phyloP scores from a whole-genome alignment of 2,888 invertebrate species.

The Volucella zonaria region DNA sequence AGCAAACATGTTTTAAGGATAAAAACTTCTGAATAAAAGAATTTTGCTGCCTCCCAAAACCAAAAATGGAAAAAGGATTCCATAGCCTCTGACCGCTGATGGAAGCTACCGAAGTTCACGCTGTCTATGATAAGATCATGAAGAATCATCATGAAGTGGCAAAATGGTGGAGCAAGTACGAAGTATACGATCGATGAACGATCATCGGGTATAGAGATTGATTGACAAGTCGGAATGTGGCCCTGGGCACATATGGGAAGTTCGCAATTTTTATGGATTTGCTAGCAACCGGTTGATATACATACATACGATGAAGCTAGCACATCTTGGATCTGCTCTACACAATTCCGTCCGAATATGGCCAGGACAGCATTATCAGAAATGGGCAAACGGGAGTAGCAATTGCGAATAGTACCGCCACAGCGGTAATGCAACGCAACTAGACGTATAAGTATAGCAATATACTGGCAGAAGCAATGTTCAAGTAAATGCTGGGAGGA shows the following conservation, averaged over 20 bases:
- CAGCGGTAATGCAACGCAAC: constrained; percentile 50
- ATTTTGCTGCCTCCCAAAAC: constrained; percentile 67
- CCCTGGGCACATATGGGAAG: constrained; percentile 74
- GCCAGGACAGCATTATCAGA: constrained; percentile 67
- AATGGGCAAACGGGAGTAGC: constrained; percentile 73
- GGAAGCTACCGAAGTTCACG: constrained; percentile 39
- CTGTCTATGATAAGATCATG: constrained; percentile 61
- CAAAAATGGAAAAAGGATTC: constrained; percentile 71
- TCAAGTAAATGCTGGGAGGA: constrained; percentile 3
- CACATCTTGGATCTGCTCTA: constrained; percentile 61
- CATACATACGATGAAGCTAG: constrained; percentile 6
- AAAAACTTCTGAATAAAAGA: constrained; percentile 39
- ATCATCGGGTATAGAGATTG: constrained; percentile 71
- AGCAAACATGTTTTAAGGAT: background rate
- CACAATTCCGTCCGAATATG: constrained; percentile 72
- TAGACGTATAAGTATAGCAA: constrained; percentile 54
- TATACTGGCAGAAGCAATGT: constrained; percentile 53
- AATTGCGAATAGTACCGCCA: constrained; percentile 59
- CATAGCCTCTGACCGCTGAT: constrained; percentile 47
- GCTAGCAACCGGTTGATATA: constrained; percentile 60
- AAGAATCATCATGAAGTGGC: background rate
- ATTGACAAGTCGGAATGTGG: constrained; percentile 74
- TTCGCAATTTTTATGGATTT: constrained; percentile 71
- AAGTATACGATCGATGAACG: constrained; percentile 70
- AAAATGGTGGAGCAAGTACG: constrained; percentile 37